Evolutionary conservation across 2,797 vertebrate species (phyloP).

Genomic region (Notamacropus eugenii): DNA sequence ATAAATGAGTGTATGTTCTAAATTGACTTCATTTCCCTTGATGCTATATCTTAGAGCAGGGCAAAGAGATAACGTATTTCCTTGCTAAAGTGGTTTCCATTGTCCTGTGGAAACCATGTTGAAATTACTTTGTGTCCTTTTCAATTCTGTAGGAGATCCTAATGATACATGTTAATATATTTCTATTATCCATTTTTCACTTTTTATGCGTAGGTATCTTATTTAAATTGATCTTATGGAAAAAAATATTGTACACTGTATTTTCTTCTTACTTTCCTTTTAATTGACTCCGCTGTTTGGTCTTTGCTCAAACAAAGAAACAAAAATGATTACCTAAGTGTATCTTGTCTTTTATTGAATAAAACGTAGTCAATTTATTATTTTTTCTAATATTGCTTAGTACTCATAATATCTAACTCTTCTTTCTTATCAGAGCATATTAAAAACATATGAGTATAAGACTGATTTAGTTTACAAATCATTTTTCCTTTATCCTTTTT

Average conservation of each 20-base stretch:
- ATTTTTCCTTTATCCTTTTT: background rate
- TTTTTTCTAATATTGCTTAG: background rate
- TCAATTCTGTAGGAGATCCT: background rate
- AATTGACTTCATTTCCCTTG: background rate
- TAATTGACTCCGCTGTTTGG: background rate
- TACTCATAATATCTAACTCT: background rate
- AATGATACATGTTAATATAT: background rate
- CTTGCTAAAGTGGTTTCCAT: background rate
- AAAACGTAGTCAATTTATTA: background rate
- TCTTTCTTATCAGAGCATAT: background rate
- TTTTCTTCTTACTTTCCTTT: background rate
- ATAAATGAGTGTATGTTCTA: background rate
- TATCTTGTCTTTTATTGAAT: background rate
- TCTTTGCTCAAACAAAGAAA: background rate
- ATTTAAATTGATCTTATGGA: background rate
- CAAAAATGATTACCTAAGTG: background rate
- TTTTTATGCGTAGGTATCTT: background rate
- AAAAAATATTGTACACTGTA: background rate
- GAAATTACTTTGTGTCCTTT: background rate
- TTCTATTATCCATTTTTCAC: background rate
- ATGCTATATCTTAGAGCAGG: background rate
- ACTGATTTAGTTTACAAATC: background rate
- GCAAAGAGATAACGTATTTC: background rate
- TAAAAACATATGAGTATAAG: background rate
- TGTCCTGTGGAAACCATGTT: background rate